Evolutionary conservation across 2,797 vertebrate species (phyloP), one percentile per base, ranked within the genome.

Genomic region (Sylvilagus floridanus): DNA sequence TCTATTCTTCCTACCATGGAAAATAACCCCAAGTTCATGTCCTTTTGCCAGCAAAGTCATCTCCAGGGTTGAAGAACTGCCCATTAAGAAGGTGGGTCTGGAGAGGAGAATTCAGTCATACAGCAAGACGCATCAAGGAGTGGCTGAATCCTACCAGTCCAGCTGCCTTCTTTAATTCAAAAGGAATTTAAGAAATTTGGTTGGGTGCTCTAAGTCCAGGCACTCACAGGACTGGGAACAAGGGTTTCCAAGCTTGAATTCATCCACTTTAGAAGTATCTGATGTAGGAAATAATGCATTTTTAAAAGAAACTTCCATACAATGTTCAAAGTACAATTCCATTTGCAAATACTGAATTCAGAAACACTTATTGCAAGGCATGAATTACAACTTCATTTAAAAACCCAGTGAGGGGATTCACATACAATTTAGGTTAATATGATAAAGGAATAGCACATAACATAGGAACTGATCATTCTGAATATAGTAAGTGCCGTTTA

Each of bases 331-430:
- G n/a, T 42, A 85, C 32, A 93, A 94, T 87, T 88, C 50, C 72
- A 68, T 85, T 89, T 92, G 78, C 30, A 94, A 84, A 65, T 52
- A 93, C 21, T 87, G 60, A 71, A 91, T 92, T 83, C 71, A 94
- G 77, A 89, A 84, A 7, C 13, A 75, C 66, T 32, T 69, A 69
- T 7, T 54, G 30, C 6, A 77, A 92, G 60, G 32, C 32, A 28
- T 60, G n/a, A 77, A 66, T 54, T 85, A 75, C 35, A 72, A 81
- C 10, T 73, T 62, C 26, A 72, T 94, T 90, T 82, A 62, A 86
- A 92, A 90, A 94, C 21, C 26, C 52, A 81, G 10, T 47, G 30
- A 30, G 54, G 50, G 50, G 35, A 17, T 95, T 37, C 63, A 17
- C 26, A 47, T 28, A 16, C 12, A 82, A 90, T 82, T 93, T 96